A percentile compares a stretch with the other conserved stretches of the same genome.
These are phyloP conservation scores for Scaptodrosophila latifasciaeformis DNA, from an alignment of 2,888 invertebrate genomes.

Conservation along the genomic window DNA sequence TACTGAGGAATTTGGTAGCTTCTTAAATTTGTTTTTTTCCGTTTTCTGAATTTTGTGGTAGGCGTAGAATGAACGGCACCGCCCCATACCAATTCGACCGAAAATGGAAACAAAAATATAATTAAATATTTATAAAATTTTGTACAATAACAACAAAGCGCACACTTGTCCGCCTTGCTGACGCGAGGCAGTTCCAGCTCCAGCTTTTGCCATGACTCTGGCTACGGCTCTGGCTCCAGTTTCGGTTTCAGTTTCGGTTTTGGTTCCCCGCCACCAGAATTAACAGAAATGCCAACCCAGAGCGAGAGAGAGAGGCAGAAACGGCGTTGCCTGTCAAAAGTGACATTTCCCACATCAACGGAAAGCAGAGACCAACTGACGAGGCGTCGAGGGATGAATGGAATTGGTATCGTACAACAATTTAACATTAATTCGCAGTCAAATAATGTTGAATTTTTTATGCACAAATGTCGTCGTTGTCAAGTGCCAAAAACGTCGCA, in stretches of 20 bases:
- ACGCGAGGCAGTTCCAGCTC: background rate
- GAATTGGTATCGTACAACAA: constrained; percentile 48
- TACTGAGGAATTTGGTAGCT: constrained; percentile 3
- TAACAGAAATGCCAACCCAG: background rate
- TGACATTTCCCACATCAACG: constrained; percentile 73
- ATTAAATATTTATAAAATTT: constrained; percentile 66
- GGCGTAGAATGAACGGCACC: no score
- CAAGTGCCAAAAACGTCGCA: constrained; percentile 59
- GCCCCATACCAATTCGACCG: background rate
- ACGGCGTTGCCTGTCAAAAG: constrained; percentile 61
- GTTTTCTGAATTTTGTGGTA: background rate
- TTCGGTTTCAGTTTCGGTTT: no score
- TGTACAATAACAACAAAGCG: constrained; percentile 53
- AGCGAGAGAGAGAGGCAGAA: background rate
- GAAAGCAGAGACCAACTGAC: constrained; percentile 23
- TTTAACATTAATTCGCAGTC: constrained; percentile 72
- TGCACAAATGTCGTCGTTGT: constrained; percentile 72
- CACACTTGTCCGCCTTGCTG: constrained; percentile 46
- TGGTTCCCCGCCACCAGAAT: background rate
- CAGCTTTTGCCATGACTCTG: no score
- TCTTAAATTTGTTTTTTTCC: background rate
- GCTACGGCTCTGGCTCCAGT: no score
- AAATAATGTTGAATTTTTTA: constrained; percentile 72
- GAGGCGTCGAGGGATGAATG: background rate
- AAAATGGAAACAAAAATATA: constrained; percentile 57